These are phyloP conservation scores for Paramuricea clavata DNA, from an alignment of 92 coral and sea anemone genomes.

Conservation along the genomic window DNA sequence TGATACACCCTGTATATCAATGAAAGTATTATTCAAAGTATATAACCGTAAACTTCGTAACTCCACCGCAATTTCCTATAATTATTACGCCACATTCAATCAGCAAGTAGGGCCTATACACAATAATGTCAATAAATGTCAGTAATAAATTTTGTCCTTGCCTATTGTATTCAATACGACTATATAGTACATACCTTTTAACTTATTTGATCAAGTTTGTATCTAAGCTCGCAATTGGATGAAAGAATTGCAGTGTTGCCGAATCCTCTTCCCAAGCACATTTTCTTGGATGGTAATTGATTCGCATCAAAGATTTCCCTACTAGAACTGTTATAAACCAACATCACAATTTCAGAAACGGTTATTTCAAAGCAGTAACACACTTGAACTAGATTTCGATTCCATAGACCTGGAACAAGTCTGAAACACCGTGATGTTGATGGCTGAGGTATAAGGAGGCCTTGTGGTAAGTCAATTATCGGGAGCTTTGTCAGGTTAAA, in stretches of 20 bases:
- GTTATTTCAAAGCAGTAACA: background rate
- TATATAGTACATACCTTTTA: too few relatives aligned
- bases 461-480: background rate
- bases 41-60: too few relatives aligned
- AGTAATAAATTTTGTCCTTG: too few relatives aligned
- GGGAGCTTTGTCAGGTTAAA: background rate
- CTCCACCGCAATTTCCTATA: too few relatives aligned
- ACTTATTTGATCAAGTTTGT: too few relatives aligned
- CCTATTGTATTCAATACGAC: too few relatives aligned
- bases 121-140: too few relatives aligned
- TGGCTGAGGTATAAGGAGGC: background rate
- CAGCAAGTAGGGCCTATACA: too few relatives aligned
- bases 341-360: background rate
- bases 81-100: too few relatives aligned
- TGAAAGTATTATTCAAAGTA: too few relatives aligned
- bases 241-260: background rate
- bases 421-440: constrained; percentile 3
- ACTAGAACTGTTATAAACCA: background rate
- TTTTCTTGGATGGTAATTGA: background rate
- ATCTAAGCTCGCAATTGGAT: background rate
- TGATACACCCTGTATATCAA: too few relatives aligned
- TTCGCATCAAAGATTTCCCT: background rate
- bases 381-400: background rate
- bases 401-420: background rate
- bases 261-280: background rate